Percentiles rank a stretch among this genome's conserved stretches.
These are phyloP conservation scores for Pyralis farinalis DNA, from an alignment of 2,888 invertebrate species.

Conservation along the genomic window DNA sequence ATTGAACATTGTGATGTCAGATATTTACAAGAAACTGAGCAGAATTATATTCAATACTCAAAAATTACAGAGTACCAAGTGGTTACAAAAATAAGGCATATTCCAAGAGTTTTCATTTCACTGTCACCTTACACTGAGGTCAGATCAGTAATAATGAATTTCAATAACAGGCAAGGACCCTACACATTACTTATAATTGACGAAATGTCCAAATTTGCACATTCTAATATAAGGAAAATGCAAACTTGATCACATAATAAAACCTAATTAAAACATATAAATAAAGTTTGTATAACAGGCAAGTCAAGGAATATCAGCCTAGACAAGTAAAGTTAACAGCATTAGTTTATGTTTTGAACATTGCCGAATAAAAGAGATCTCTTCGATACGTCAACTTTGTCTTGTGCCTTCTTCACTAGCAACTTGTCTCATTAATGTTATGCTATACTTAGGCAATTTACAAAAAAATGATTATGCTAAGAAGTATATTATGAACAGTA, in stretches of 20 bases:
- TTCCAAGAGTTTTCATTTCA: conserved; percentile 17
- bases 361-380: background rate
- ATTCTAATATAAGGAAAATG: background rate
- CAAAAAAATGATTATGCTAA: conserved; percentile 12
- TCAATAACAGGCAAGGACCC: conserved; percentile 5
- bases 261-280: conserved; percentile 5
- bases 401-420: background rate
- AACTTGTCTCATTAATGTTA: no score
- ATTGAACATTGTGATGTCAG: conserved; percentile 57
- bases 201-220: conserved; percentile 6
- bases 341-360: background rate
- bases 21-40: conserved; percentile 58
- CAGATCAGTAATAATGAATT: conserved; percentile 31
- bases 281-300: conserved; percentile 2
- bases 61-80: conserved; percentile 21
- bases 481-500: conserved; percentile 21
- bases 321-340: background rate
- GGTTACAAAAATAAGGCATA: conserved; percentile 23
- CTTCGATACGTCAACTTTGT: background rate
- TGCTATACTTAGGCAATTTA: conserved; percentile 2
- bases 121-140: conserved; percentile 41
- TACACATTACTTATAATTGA: conserved; percentile 13
- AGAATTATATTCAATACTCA: conserved; percentile 26
- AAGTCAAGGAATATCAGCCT: conserved; percentile 7
- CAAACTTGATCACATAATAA: conserved; percentile 1